Evolutionary conservation across 2,113 vertebrate genomes (phyloP).

Genomic region (Oreochromis spilurus): DNA sequence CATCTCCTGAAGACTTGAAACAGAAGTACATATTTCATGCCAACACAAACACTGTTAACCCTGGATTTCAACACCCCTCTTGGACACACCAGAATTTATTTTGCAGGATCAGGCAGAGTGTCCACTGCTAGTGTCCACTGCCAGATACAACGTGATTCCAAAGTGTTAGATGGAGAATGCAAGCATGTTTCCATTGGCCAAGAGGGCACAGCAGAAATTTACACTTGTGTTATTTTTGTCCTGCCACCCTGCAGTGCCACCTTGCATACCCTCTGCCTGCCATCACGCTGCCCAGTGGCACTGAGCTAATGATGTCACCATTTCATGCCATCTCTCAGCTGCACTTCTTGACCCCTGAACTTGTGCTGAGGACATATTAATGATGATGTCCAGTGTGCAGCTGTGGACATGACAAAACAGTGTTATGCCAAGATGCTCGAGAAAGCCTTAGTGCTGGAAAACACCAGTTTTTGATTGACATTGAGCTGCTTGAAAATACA

Average conservation of each 20-base stretch:
- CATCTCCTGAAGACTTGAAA: slow-evolving; percentile 19
- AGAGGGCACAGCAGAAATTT: background rate
- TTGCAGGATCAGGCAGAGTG: background rate
- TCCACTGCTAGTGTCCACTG: background rate
- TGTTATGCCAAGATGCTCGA: background rate
- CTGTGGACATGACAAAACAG: slow-evolving; percentile 28
- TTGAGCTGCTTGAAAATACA: background rate
- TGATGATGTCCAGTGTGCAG: slow-evolving; percentile 3
- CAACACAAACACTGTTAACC: slow-evolving; percentile 28
- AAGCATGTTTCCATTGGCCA: background rate
- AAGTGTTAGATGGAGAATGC: background rate
- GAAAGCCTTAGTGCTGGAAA: background rate
- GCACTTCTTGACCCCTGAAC: slow-evolving; percentile 29
- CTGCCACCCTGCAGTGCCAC: slow-evolving; percentile 15
- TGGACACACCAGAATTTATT: background rate
- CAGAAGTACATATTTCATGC: slow-evolving; percentile 3
- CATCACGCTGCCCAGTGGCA: slow-evolving; percentile 26
- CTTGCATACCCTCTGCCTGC: slow-evolving; percentile 35
- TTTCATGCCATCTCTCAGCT: slow-evolving; percentile 37
- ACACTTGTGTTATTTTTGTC: slow-evolving; percentile 49
- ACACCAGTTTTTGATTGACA: background rate
- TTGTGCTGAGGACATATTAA: slow-evolving; percentile 4
- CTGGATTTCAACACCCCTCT: slow-evolving; percentile 3
- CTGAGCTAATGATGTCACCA: slow-evolving; percentile 50
- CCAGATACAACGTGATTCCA: background rate